Conservation (phyloP, 1,140 invertebrate species). For the Rhynchophorus ferrugineus region DNA sequence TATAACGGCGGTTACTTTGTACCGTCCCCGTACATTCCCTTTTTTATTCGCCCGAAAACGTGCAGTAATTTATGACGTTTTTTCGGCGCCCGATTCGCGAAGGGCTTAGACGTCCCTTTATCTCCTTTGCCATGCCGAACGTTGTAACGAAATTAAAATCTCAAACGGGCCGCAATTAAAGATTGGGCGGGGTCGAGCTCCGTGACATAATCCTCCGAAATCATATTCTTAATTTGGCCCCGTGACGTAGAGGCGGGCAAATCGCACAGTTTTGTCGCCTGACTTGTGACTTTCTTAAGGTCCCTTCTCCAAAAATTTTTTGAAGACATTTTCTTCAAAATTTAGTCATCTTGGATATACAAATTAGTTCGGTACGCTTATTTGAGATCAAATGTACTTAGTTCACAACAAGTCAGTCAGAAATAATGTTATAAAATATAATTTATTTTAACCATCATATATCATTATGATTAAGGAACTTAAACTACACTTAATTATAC, state of each 20-base stretch:
- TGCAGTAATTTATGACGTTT: background rate
- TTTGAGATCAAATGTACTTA: too few species aligned
- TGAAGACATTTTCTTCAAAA: too few species aligned
- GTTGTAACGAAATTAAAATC: constrained; percentile 31
- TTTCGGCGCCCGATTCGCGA: background rate
- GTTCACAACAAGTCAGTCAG: too few species aligned
- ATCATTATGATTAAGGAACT: too few species aligned
- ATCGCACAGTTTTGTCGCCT: constrained; percentile 35
- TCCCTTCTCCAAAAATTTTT: constrained; percentile 2
- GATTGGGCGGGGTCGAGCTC: constrained; percentile 22
- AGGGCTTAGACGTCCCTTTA: background rate
- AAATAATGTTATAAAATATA: too few species aligned
- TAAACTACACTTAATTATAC: too few species aligned
- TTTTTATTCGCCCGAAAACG: too few species aligned
- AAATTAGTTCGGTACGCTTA: too few species aligned
- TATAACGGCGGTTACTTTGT: too few species aligned
- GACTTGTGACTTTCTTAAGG: constrained; percentile 30
- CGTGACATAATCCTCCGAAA: constrained; percentile 28
- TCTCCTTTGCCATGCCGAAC: constrained; percentile 10
- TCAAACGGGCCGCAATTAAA: constrained; percentile 30
- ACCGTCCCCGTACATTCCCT: too few species aligned
- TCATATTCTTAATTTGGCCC: constrained; percentile 39
- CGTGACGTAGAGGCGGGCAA: constrained; percentile 33
- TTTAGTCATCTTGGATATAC: too few species aligned
- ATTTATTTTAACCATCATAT: too few species aligned